phyloP scores from a whole-genome alignment of 1,140 invertebrate species.

The Drosophila nigrodunni region DNA sequence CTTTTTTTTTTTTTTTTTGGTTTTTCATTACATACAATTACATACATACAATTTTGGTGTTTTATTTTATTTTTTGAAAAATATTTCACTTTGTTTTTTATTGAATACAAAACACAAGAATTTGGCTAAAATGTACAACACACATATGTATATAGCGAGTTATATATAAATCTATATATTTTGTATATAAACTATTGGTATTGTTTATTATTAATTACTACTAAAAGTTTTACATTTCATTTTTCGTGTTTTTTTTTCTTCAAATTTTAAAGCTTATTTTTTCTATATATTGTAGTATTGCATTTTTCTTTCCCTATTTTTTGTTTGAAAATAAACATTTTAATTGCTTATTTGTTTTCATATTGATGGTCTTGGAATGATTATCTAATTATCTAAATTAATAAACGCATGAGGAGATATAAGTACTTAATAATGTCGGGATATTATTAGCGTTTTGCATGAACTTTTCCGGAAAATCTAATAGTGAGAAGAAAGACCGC shows the following conservation, averaged over 20 bases:
- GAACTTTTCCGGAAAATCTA: constrained; percentile 61
- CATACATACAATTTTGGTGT: constrained; percentile 46
- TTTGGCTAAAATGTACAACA: constrained; percentile 80
- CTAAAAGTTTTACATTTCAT: constrained; percentile 65
- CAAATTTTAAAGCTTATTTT: constrained; percentile 72
- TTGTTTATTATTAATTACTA: constrained; percentile 59
- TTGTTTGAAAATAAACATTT: constrained; percentile 24
- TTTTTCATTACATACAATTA: constrained; percentile 58
- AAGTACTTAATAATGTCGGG: constrained; percentile 27
- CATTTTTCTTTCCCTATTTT: constrained; percentile 43
- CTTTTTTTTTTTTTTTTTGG: constrained; percentile 30
- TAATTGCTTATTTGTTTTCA: constrained; percentile 32
- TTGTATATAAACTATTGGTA: constrained; percentile 60
- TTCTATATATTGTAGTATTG: constrained; percentile 49
- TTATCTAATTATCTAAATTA: constrained; percentile 39
- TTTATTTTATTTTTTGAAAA: constrained; percentile 59
- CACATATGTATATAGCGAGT: constrained; percentile 67
- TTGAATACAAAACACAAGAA: constrained; percentile 77
- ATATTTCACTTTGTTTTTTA: constrained; percentile 64
- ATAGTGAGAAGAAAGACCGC: constrained; percentile 27
- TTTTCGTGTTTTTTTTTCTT: constrained; percentile 20
- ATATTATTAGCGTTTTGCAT: constrained; percentile 71
- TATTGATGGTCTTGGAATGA: constrained; percentile 67
- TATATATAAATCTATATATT: constrained; percentile 50
- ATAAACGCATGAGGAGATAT: constrained; percentile 31